Evolutionary conservation across 2,888 invertebrate genomes (phyloP).

Genomic region (Exephanes ischioxanthus): DNA sequence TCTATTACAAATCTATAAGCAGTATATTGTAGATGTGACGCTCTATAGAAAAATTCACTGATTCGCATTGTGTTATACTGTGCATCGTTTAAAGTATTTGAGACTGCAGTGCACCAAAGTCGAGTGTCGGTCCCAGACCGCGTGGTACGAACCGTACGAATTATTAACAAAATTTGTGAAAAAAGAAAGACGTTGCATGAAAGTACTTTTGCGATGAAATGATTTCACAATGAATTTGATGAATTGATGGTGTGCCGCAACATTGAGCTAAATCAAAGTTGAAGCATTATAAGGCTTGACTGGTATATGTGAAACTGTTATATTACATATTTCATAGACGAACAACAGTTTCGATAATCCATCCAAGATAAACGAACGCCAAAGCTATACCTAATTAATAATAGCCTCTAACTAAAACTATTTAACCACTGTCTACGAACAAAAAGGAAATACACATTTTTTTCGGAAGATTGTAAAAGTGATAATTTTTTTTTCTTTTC

Average conservation of each 20-base stretch:
- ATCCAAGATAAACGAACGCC: conserved; percentile 52
- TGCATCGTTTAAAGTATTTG: conserved; percentile 42
- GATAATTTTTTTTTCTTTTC: neutral
- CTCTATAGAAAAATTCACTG: conserved; percentile 24
- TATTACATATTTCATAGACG: neutral
- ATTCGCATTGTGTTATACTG: conserved; percentile 36
- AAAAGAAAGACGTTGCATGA: conserved; percentile 30
- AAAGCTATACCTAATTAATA: conserved; percentile 51
- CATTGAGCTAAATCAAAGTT: conserved; percentile 74
- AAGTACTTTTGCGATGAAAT: conserved; percentile 42
- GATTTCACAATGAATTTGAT: conserved; percentile 68
- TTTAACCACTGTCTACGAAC: conserved; percentile 54
- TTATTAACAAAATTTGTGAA: conserved; percentile 43
- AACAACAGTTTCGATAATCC: conserved; percentile 41
- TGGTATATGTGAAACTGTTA: conserved; percentile 25
- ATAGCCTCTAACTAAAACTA: conserved; percentile 59
- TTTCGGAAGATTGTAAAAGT: neutral
- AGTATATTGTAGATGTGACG: conserved; percentile 38
- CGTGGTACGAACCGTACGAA: neutral
- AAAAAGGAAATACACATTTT: conserved; percentile 47
- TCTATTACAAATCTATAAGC: conserved; percentile 25
- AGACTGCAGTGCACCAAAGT: conserved; percentile 49
- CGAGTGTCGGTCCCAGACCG: conserved; percentile 28
- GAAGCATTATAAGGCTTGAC: conserved; percentile 58
- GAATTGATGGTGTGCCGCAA: conserved; percentile 73